phyloP scores from a whole-genome alignment of 1,140 invertebrate species.

The Drosophila pseudoananassae region DNA sequence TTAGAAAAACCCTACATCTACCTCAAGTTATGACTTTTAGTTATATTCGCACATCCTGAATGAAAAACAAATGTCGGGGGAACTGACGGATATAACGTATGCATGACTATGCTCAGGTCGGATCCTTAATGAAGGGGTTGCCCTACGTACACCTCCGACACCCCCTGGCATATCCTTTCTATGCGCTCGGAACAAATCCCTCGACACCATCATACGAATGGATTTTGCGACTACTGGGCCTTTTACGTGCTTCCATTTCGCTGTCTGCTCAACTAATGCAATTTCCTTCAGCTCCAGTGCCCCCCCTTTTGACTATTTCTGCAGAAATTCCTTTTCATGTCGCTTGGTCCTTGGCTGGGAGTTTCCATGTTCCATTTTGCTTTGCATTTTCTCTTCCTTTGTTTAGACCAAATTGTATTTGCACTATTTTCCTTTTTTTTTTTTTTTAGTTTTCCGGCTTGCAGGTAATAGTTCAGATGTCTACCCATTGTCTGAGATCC shows the following conservation, averaged over 20 bases:
- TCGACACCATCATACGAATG: not conserved
- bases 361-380: slow-evolving; percentile 1
- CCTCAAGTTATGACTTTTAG: not conserved
- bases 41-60: too few relatives aligned
- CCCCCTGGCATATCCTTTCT: not conserved
- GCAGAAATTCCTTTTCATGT: slow-evolving; percentile 4
- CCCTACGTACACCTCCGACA: not conserved
- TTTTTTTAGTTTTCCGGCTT: not conserved
- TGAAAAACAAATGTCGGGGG: not conserved
- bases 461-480: not conserved
- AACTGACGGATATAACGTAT: not conserved
- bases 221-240: not conserved
- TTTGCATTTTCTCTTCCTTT: not conserved
- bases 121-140: not conserved
- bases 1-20: not conserved
- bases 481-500: not conserved
- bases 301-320: slow-evolving; percentile 1
- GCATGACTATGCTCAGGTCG: not conserved
- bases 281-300: slow-evolving; percentile 1
- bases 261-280: slow-evolving; percentile 5
- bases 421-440: not conserved
- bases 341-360: not conserved
- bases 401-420: not conserved
- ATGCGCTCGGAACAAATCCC: not conserved
- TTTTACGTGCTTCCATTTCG: slow-evolving; percentile 1